Conservation (phyloP, 2,113 vertebrate species). For the Lagenorhynchus albirostris region DNA sequence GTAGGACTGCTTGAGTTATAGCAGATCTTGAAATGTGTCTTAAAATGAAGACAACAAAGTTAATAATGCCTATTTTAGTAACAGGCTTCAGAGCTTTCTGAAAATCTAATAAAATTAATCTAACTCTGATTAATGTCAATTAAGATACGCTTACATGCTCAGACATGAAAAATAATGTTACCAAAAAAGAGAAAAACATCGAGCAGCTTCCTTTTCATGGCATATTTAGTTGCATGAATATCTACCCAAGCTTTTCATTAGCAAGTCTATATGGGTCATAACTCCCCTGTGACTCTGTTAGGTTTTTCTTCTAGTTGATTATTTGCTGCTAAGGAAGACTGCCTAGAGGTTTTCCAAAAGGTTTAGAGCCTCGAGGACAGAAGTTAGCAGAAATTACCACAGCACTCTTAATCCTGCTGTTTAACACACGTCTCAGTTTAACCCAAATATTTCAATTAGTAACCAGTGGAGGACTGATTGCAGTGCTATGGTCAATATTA, state of each 20-base stretch:
- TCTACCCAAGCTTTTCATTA: not conserved
- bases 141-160: not conserved
- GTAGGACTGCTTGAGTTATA: not conserved
- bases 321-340: not conserved
- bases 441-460: not conserved
- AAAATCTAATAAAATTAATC: slow-evolving; percentile 23
- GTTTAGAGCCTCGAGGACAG: not conserved
- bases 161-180: not conserved
- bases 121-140: not conserved
- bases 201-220: not conserved
- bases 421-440: not conserved
- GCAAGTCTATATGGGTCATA: not conserved
- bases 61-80: not conserved
- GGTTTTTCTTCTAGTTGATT: not conserved
- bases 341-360: not conserved
- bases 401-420: not conserved
- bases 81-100: not conserved
- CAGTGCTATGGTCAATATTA: not conserved
- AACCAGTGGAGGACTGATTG: not conserved
- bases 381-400: not conserved
- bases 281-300: not conserved
- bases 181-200: not conserved
- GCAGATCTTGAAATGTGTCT: not conserved
- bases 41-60: not conserved
- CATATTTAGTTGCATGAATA: not conserved